These are phyloP conservation scores for Conus betulinus DNA, from an alignment of 1,140 invertebrate species.

Conservation along the genomic window DNA sequence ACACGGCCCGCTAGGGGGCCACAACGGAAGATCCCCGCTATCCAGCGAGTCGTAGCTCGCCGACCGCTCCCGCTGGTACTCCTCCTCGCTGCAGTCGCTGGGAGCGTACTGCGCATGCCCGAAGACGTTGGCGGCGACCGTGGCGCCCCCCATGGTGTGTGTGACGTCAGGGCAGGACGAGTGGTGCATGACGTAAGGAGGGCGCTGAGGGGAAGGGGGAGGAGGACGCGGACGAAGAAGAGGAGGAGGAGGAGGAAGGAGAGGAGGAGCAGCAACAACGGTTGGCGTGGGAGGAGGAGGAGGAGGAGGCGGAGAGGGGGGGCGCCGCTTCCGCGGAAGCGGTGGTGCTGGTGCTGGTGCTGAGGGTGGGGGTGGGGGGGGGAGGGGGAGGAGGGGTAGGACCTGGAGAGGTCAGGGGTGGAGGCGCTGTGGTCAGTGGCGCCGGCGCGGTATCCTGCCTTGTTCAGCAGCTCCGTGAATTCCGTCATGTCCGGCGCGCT, in stretches of 20 bases:
- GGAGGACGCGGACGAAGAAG: constrained; percentile 9
- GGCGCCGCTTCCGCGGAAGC: neutral
- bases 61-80: neutral
- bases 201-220: neutral
- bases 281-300: neutral
- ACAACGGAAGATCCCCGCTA: neutral
- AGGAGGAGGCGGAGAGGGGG: neutral
- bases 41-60: constrained; percentile 6
- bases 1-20: neutral
- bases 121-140: neutral
- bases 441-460: constrained; percentile 19
- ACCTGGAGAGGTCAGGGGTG: neutral
- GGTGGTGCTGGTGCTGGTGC: no score
- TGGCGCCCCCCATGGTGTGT: neutral
- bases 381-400: neutral
- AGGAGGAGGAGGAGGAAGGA: neutral
- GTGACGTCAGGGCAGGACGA: constrained; percentile 9
- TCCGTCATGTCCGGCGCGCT: constrained; percentile 38
- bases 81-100: neutral
- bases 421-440: neutral
- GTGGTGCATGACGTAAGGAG: neutral
- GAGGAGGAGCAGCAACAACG: neutral
- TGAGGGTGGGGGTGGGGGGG: neutral
- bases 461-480: constrained; percentile 36
- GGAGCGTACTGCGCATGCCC: constrained; percentile 8